Conservation (phyloP, 92 coral and sea anemone genomes). For the Nematostella vectensis region DNA sequence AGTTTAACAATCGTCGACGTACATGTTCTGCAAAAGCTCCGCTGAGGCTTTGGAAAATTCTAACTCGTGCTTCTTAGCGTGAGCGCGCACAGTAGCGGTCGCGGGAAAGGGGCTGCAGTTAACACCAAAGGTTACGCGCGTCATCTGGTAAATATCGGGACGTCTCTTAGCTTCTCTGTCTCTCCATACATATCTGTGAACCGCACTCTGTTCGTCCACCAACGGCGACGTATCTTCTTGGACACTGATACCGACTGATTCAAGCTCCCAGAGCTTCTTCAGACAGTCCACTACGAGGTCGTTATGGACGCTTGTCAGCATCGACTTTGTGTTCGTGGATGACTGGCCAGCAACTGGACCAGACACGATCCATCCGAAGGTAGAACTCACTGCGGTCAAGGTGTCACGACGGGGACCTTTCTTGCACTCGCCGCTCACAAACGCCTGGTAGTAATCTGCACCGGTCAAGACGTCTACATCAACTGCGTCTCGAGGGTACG, state of each 20-base stretch:
- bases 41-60: constrained; percentile 7
- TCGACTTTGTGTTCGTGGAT: constrained; percentile 18
- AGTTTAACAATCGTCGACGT: constrained; percentile 11
- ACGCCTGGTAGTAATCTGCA: constrained; percentile 25
- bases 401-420: constrained; percentile 9
- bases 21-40: constrained; percentile 19
- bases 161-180: constrained; percentile 3
- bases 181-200: constrained; percentile 11
- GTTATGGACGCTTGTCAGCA: constrained; percentile 26
- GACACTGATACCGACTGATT: constrained; percentile 32
- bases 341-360: constrained; percentile 25
- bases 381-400: constrained; percentile 17
- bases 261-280: constrained; percentile 43
- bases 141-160: constrained; percentile 6
- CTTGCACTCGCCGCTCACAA: constrained; percentile 24
- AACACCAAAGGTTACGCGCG: constrained; percentile 20
- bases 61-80: neutral
- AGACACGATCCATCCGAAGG: constrained; percentile 31
- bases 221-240: constrained; percentile 4
- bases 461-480: constrained; percentile 42
- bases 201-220: constrained; percentile 14
- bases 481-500: constrained; percentile 21
- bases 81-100: constrained; percentile 12
- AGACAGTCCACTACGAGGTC: constrained; percentile 10
- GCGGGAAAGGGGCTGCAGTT: constrained; percentile 28